A percentile compares a stretch with the other conserved stretches of the same genome.
Evolutionary conservation across 1,140 invertebrate species (phyloP).

Genomic region (Hyles vespertilio): DNA sequence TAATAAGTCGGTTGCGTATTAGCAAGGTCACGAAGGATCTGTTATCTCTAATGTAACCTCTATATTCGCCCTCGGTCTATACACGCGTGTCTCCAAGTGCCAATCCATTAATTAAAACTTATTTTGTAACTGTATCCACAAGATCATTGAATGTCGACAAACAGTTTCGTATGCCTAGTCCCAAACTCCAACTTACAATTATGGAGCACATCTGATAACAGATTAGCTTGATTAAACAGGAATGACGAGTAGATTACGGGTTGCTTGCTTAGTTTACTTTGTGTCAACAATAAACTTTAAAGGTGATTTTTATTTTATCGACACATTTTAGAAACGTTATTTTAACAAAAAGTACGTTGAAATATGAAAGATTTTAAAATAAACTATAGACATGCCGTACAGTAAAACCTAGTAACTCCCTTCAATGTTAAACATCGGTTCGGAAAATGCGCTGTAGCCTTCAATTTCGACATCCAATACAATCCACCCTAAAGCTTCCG

Average conservation of each 20-base stretch:
- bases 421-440: conserved; percentile 12
- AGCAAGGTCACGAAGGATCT: conserved; percentile 22
- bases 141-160: conserved; percentile 33
- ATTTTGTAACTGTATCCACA: conserved; percentile 49
- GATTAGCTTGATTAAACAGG: conserved; percentile 36
- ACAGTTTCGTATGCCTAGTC: conserved; percentile 32
- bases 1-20: not conserved
- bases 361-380: not conserved
- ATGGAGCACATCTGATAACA: conserved; percentile 36
- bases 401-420: not conserved
- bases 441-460: conserved; percentile 28
- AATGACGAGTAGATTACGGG: conserved; percentile 17
- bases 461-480: conserved; percentile 50
- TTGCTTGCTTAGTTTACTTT: not conserved
- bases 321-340: not conserved
- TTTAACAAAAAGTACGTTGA: not conserved
- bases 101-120: conserved; percentile 71
- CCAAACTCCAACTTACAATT: conserved; percentile 39
- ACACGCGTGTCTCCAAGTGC: conserved; percentile 49
- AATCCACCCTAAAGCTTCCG: conserved; percentile 47
- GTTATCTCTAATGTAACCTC: conserved; percentile 33
- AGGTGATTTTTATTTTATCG: not conserved
- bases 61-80: conserved; percentile 26
- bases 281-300: not conserved
- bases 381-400: not conserved